These are phyloP conservation scores for Eupithecia centaureata DNA, from an alignment of 2,888 invertebrate genomes.

Conservation along the genomic window DNA sequence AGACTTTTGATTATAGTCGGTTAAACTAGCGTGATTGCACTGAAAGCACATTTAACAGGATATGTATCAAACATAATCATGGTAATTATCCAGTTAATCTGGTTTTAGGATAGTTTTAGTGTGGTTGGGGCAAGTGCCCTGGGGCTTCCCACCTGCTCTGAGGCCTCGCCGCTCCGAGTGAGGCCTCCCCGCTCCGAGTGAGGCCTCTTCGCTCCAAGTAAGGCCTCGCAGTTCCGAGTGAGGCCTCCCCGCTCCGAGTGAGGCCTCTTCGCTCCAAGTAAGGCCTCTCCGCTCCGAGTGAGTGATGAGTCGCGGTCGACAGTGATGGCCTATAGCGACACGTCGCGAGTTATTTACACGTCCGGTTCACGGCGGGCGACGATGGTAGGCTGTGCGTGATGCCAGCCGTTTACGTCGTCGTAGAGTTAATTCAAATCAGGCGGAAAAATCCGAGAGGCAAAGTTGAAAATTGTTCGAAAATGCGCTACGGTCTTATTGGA, in stretches of 20 bases:
- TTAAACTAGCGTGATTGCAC: no score
- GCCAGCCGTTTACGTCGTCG: neutral
- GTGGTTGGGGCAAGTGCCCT: neutral
- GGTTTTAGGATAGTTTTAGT: neutral
- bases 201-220: neutral
- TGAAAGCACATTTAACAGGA: neutral
- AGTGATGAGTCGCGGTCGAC: neutral
- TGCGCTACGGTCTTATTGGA: no score
- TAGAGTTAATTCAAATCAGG: no score
- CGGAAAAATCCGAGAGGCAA: no score
- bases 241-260: neutral
- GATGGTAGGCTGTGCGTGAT: neutral
- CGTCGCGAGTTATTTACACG: neutral
- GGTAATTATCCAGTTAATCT: neutral
- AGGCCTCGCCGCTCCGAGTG: neutral
- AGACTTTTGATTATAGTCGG: neutral
- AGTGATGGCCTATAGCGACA: neutral
- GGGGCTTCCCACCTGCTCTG: neutral
- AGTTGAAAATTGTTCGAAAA: no score
- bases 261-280: no score
- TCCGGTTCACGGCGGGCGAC: neutral
- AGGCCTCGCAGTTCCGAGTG: no score
- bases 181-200: neutral
- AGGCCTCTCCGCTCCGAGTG: neutral
- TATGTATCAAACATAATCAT: neutral